Evolutionary conservation across 2,797 vertebrate genomes (phyloP).

Genomic region (Tragopan temminckii): DNA sequence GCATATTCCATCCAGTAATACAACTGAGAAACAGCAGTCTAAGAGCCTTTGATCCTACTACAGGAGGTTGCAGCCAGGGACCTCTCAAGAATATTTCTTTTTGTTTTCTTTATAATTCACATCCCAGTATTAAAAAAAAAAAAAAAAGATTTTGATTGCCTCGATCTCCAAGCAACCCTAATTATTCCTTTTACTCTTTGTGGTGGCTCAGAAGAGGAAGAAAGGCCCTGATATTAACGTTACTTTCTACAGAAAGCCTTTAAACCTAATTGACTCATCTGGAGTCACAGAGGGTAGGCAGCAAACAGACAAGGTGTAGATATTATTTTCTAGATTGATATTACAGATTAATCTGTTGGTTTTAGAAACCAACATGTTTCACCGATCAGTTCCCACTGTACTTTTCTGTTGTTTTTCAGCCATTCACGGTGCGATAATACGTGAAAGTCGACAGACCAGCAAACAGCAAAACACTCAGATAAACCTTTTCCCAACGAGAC

Average conservation of each 20-base stretch:
- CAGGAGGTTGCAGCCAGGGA: neutral
- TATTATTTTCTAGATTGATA: neutral
- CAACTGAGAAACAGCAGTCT: neutral
- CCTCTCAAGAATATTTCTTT: neutral
- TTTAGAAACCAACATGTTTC: neutral
- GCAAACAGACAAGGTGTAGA: neutral
- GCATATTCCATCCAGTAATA: neutral
- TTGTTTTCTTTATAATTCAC: neutral
- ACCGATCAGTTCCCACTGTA: neutral
- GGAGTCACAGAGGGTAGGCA: neutral
- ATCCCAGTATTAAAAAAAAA: neutral
- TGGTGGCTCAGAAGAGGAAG: neutral
- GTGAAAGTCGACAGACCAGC: neutral
- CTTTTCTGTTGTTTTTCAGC: neutral
- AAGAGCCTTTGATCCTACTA: neutral
- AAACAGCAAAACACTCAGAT: neutral
- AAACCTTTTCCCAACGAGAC: neutral
- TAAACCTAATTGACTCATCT: slow-evolving; percentile 13
- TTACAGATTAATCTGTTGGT: neutral
- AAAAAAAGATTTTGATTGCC: neutral
- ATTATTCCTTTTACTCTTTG: neutral
- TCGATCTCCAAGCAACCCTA: slow-evolving; percentile 14
- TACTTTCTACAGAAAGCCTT: neutral
- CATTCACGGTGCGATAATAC: fast-evolving
- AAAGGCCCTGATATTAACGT: neutral